Base-by-base conservation (phyloP, 2,888 invertebrate species). In the Azorinus chamasolen region DNA sequence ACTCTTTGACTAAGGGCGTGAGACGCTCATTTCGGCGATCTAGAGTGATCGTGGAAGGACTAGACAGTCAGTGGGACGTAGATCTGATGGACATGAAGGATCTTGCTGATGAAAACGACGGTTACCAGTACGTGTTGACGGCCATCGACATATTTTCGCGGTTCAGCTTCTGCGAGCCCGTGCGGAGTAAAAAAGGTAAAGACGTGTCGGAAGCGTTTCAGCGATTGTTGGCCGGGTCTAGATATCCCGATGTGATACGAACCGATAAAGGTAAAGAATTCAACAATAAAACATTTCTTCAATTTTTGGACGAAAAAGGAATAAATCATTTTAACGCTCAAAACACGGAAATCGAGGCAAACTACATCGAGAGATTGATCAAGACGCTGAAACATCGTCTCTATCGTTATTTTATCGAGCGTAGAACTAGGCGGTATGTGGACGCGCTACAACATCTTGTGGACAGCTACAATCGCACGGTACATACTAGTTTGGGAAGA, bases 381-480 rank as follows among this genome's bases (percentile, higher is more conserved):
- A 75, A 69, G 37, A 68, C 68, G 16, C 12, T 63, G 4, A 63
- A 63, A 25, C 63, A 51, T 8, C 20, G 51, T 27, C 14, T 69
- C 6, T 69, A 48, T 55, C 48, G 69, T 22, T 69, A 61, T 27
- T 48, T 69, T 22, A 51, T 74, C 14, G 62, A 66, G 32, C 45
- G 55, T 14, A 46, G 54, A 50, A 57, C 66, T 4, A 41, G 14
- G 10, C 32, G 58, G 16, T 74, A 74, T 37, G 41, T 68, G 2
- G 57, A 74, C 27, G 43, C 55, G 1, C 51, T 74, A 14, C 25
- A 27, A 27, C 61, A 68, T 14, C 39, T 74, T 1, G 62, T 74
- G 0, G 25, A 32, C 8, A 74, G 74, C 18, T 74, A 74, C 57
- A 74, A 74, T 27, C 48, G 57, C 18, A 74, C 74, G 4, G 43